Percentiles rank a stretch among this genome's conserved stretches.
Evolutionary conservation across 2,888 invertebrate species (phyloP).

Genomic region (Antitype chi): DNA sequence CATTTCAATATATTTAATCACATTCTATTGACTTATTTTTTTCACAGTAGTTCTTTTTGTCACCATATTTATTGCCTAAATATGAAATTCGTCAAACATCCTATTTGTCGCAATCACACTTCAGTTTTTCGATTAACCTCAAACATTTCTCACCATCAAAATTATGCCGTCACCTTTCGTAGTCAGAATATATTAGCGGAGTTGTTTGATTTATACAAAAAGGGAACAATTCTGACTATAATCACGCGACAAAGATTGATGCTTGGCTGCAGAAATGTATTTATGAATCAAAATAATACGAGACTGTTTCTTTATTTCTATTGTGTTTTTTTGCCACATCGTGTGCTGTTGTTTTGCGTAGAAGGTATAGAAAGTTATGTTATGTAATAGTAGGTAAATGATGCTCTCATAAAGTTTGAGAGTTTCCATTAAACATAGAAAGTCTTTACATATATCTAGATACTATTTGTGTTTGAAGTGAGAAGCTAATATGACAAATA

Average conservation of each 20-base stretch:
- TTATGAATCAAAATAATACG: slow-evolving; percentile 55
- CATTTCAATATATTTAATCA: background rate
- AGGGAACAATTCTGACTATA: slow-evolving; percentile 53
- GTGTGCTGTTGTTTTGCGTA: slow-evolving; percentile 17
- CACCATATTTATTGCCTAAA: background rate
- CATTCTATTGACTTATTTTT: background rate
- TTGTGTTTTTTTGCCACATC: slow-evolving; percentile 36
- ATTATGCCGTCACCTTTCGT: slow-evolving; percentile 63
- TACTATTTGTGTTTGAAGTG: background rate
- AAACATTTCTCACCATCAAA: slow-evolving; percentile 47
- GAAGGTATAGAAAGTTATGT: background rate
- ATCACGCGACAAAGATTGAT: slow-evolving; percentile 65
- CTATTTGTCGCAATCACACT: slow-evolving; percentile 16
- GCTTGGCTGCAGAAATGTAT: slow-evolving; percentile 40
- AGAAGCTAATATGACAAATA: background rate
- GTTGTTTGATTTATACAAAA: slow-evolving; percentile 60
- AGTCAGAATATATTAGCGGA: slow-evolving; percentile 59
- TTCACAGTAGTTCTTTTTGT: no score
- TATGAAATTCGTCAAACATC: slow-evolving; percentile 25
- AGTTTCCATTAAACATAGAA: background rate
- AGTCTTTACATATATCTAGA: background rate
- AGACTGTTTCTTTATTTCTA: slow-evolving; percentile 1
- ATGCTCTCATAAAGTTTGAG: background rate
- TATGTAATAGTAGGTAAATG: background rate
- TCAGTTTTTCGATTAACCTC: slow-evolving; percentile 41